A percentile compares a stretch with the other conserved stretches of the same genome.
Evolutionary conservation across 1,140 invertebrate genomes (phyloP).

Genomic region (Polypedilum vanderplanki): DNA sequence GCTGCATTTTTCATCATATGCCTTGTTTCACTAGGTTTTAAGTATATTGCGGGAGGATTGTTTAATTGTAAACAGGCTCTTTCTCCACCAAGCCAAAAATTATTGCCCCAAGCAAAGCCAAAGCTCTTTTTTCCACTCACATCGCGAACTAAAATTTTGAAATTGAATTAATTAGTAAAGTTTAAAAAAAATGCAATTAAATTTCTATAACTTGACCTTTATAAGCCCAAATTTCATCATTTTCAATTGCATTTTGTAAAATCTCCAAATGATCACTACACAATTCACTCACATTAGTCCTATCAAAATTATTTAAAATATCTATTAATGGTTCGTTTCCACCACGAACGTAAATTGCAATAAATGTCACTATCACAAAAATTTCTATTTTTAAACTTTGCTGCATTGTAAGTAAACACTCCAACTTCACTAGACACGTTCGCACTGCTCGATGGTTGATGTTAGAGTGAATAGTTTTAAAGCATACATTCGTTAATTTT

Average conservation of each 20-base stretch:
- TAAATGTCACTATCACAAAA: neutral
- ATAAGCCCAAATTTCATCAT: neutral
- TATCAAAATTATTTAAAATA: neutral
- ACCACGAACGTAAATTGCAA: neutral
- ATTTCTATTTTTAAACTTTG: neutral
- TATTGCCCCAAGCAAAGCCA: conserved; percentile 11
- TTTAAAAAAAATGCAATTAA: neutral
- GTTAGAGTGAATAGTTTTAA: neutral
- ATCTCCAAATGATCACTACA: neutral
- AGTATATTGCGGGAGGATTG: neutral
- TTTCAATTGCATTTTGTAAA: neutral
- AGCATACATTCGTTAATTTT: neutral
- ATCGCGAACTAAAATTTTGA: neutral
- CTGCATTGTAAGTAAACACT: too few relatives aligned
- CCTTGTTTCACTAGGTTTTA: neutral
- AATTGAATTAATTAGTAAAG: neutral
- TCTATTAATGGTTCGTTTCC: neutral
- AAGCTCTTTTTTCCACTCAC: neutral
- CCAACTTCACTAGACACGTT: neutral
- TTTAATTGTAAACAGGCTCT: neutral
- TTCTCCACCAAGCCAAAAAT: neutral
- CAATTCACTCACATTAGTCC: neutral
- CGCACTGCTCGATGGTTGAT: neutral
- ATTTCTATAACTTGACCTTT: neutral
- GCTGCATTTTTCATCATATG: neutral